Evolutionary conservation across 2,797 vertebrate genomes (phyloP).

Genomic region (Trematomus bernacchii): DNA sequence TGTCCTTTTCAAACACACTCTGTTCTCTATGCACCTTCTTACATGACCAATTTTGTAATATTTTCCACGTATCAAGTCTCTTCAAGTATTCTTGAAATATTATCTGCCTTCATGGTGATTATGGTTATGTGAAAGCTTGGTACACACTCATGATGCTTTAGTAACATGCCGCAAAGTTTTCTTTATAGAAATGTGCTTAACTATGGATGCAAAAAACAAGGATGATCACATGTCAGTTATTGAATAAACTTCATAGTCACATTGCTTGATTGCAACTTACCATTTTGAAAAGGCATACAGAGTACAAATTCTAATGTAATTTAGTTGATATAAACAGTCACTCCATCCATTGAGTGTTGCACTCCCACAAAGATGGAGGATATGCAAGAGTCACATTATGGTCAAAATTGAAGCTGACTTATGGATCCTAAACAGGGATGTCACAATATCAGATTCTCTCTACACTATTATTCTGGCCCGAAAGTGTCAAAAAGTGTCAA

Average conservation of each 20-base stretch:
- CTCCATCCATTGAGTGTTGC: not conserved
- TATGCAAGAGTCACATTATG: not conserved
- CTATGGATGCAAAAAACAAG: not conserved
- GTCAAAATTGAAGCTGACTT: not conserved
- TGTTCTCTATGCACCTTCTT: slow-evolving; percentile 31
- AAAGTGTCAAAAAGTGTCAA: no score
- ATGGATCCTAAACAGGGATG: not conserved
- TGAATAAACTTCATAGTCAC: not conserved
- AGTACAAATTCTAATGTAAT: no score
- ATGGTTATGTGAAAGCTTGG: not conserved
- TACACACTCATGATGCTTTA: no score
- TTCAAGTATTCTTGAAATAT: slow-evolving; percentile 1
- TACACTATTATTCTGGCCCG: no score
- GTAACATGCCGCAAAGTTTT: not conserved
- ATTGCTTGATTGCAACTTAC: not conserved
- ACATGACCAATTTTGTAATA: slow-evolving; percentile 19
- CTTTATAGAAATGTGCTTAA: not conserved
- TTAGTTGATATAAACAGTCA: no score
- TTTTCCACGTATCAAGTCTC: not conserved
- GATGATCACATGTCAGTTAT: not conserved
- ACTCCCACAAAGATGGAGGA: not conserved
- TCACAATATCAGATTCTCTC: no score
- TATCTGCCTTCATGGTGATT: not conserved
- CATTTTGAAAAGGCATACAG: not conserved
- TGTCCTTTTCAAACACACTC: not conserved